A percentile compares a stretch with the other conserved stretches of the same genome.
phyloP scores from a whole-genome alignment of 2,888 invertebrate genomes.

The Neelides folsomi region DNA sequence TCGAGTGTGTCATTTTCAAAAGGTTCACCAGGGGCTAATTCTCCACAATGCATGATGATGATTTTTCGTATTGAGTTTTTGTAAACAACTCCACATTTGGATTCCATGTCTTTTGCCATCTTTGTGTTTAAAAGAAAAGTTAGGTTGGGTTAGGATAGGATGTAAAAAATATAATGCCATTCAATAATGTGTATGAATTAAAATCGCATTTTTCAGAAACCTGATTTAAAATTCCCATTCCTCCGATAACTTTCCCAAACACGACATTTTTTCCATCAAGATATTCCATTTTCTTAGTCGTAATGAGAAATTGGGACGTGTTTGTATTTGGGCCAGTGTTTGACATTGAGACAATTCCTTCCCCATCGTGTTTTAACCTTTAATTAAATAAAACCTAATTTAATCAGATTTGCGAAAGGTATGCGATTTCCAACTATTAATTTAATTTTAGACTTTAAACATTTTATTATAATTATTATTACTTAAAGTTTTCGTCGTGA shows the following conservation, averaged over 20 bases:
- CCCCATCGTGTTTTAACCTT: slow-evolving; percentile 22
- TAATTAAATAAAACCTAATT: too few relatives aligned
- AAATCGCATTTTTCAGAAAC: too few relatives aligned
- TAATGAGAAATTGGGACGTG: slow-evolving; percentile 29
- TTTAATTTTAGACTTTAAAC: neutral
- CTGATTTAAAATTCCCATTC: slow-evolving; percentile 23
- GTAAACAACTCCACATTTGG: too few relatives aligned
- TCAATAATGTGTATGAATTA: too few relatives aligned
- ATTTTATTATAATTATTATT: too few relatives aligned
- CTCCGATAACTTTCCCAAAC: slow-evolving; percentile 24
- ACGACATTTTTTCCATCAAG: slow-evolving; percentile 29
- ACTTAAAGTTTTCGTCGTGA: slow-evolving; percentile 29
- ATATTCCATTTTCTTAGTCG: slow-evolving; percentile 19
- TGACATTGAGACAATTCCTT: slow-evolving; percentile 29
- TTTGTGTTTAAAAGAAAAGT: too few relatives aligned
- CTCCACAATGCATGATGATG: slow-evolving; percentile 23
- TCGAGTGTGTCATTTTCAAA: neutral
- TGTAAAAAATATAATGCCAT: too few relatives aligned
- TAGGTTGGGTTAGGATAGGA: too few relatives aligned
- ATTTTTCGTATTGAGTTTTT: slow-evolving; percentile 16
- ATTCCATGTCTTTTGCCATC: too few relatives aligned
- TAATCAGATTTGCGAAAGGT: too few relatives aligned
- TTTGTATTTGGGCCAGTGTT: slow-evolving; percentile 26
- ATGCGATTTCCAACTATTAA: too few relatives aligned
- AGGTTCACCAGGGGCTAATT: slow-evolving; percentile 4